Conservation (phyloP, 1,140 invertebrate species). For the Meloidogyne hapla region DNA sequence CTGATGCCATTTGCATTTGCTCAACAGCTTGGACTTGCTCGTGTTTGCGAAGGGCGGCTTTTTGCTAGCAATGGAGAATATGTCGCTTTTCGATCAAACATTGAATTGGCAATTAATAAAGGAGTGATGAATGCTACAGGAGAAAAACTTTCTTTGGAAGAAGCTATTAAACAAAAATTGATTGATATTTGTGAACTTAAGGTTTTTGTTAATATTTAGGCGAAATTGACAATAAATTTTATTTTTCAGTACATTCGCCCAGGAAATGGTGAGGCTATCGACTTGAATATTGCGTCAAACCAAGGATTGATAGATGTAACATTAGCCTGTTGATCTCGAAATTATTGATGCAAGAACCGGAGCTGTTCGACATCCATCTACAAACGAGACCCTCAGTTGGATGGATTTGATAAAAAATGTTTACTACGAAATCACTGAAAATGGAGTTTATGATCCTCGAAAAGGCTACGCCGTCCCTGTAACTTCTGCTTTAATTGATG, state of each 20-base stretch:
- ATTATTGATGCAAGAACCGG: slow-evolving; percentile 83
- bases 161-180: slow-evolving; percentile 65
- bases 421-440: slow-evolving; percentile 59
- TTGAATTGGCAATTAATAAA: slow-evolving; percentile 58
- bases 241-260: slow-evolving; percentile 51
- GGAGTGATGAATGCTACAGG: slow-evolving; percentile 55
- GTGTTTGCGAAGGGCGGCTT: slow-evolving; percentile 63
- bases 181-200: slow-evolving; percentile 60
- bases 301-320: slow-evolving; percentile 63
- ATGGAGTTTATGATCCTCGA: slow-evolving; percentile 68
- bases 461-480: slow-evolving; percentile 80
- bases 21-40: slow-evolving; percentile 58
- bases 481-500: slow-evolving; percentile 77
- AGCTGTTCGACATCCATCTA: slow-evolving; percentile 69
- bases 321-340: slow-evolving; percentile 72
- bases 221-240: background rate
- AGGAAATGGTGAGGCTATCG: slow-evolving; percentile 51
- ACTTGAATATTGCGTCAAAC: slow-evolving; percentile 59
- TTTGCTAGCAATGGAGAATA: slow-evolving; percentile 57
- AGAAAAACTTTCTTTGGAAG: slow-evolving; percentile 63
- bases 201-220: slow-evolving; percentile 14
- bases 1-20: slow-evolving; percentile 60
- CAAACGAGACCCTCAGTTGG: slow-evolving; percentile 56
- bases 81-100: slow-evolving; percentile 62
- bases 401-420: slow-evolving; percentile 60